These are phyloP conservation scores for Heliornis fulica DNA, from an alignment of 2,113 vertebrate species.

Conservation along the genomic window DNA sequence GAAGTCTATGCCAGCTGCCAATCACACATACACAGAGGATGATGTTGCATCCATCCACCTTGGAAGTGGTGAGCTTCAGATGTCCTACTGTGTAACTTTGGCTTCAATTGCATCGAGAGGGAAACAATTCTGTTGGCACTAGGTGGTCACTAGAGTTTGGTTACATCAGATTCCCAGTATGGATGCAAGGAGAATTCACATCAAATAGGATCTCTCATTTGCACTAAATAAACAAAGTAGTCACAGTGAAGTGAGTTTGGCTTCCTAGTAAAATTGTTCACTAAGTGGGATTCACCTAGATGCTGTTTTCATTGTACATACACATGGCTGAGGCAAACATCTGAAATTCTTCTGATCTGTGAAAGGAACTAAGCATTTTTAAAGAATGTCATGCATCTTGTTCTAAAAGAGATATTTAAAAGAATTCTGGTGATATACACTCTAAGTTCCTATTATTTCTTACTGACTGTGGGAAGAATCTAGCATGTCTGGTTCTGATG, in stretches of 20 bases:
- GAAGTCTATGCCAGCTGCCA: background rate
- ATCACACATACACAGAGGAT: accelerated
- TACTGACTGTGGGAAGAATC: background rate
- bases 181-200: background rate
- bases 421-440: background rate
- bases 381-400: background rate
- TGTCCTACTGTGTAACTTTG: background rate
- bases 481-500: background rate
- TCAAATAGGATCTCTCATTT: background rate
- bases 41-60: background rate
- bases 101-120: background rate
- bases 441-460: background rate
- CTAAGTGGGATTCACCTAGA: background rate
- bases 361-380: background rate
- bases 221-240: background rate
- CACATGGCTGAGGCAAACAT: background rate
- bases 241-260: background rate
- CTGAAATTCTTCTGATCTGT: background rate
- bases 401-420: background rate
- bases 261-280: background rate
- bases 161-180: background rate
- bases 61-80: background rate
- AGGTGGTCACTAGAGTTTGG: background rate
- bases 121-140: background rate
- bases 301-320: background rate